phyloP scores from a whole-genome alignment of 2,113 vertebrate species.

The Thalassoma bifasciatum region DNA sequence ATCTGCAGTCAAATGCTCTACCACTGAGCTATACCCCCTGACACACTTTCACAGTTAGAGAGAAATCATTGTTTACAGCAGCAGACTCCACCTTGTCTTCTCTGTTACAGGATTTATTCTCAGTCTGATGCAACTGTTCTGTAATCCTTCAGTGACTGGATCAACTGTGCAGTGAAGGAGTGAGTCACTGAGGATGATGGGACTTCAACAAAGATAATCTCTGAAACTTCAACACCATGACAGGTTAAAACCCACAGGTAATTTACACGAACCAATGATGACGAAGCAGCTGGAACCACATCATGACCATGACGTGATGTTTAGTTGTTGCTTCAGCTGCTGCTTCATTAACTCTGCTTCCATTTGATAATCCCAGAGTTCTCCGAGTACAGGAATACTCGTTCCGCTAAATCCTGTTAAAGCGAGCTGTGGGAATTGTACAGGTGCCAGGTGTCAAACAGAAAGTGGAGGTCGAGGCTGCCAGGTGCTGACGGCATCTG shows the following conservation, averaged over 20 bases:
- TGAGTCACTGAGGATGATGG: background rate
- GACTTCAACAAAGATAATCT: background rate
- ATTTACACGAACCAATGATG: too few relatives aligned
- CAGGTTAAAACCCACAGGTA: background rate
- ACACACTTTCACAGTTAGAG: rapidly evolving
- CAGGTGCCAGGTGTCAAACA: conserved; percentile 1
- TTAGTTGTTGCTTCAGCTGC: background rate
- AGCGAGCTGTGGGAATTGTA: conserved; percentile 2
- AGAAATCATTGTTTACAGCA: background rate
- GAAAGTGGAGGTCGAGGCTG: conserved; percentile 1
- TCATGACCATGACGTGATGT: conserved; percentile 18
- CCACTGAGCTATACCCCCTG: conserved; percentile 92
- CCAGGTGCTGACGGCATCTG: conserved; percentile 5
- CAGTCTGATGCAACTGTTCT: conserved; percentile 32
- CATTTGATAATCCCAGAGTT: background rate
- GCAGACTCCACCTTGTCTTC: background rate
- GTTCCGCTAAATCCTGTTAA: background rate
- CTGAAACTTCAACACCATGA: background rate
- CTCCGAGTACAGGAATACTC: background rate
- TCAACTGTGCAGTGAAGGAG: background rate
- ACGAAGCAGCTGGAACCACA: background rate
- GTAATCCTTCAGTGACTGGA: conserved; percentile 1
- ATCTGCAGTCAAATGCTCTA: conserved; percentile 97
- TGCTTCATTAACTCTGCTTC: background rate
- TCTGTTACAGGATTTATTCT: background rate